Conservation (phyloP, 2,113 vertebrate species). For the Octodon degus region DNA sequence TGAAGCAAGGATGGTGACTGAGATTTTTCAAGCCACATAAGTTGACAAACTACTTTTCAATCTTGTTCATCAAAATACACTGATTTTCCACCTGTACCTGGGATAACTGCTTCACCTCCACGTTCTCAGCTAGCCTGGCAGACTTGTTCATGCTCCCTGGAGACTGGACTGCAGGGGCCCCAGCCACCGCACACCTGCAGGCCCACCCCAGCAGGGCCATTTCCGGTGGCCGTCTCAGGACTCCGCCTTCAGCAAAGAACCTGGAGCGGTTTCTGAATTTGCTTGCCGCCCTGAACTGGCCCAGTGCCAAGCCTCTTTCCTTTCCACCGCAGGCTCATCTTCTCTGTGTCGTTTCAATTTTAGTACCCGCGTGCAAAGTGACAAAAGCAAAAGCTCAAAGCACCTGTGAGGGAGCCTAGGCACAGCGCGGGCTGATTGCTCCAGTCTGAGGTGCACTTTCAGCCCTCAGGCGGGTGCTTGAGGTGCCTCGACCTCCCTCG, state of each 20-base stretch:
- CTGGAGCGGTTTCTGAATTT: neutral
- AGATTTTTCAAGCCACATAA: neutral
- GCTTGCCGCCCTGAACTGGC: neutral
- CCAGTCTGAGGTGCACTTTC: too few relatives aligned
- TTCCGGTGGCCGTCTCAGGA: neutral
- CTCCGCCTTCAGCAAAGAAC: neutral
- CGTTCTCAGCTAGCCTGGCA: neutral
- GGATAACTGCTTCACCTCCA: neutral
- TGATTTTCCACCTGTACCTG: neutral
- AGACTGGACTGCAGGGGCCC: neutral
- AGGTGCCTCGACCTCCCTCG: neutral
- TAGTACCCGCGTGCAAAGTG: neutral
- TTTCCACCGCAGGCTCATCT: neutral
- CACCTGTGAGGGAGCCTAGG: neutral
- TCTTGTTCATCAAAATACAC: neutral
- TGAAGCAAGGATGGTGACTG: neutral
- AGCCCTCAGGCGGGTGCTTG: too few relatives aligned
- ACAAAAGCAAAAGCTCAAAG: neutral
- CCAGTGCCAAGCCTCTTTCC: neutral
- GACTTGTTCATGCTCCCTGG: neutral
- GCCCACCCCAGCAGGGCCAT: neutral
- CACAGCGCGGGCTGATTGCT: neutral
- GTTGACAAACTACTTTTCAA: neutral
- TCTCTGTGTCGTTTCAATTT: neutral
- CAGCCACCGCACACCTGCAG: fast-evolving